Evolutionary conservation across 1,140 invertebrate species (phyloP).

Genomic region (Trachymyrmex cornetzi): DNA sequence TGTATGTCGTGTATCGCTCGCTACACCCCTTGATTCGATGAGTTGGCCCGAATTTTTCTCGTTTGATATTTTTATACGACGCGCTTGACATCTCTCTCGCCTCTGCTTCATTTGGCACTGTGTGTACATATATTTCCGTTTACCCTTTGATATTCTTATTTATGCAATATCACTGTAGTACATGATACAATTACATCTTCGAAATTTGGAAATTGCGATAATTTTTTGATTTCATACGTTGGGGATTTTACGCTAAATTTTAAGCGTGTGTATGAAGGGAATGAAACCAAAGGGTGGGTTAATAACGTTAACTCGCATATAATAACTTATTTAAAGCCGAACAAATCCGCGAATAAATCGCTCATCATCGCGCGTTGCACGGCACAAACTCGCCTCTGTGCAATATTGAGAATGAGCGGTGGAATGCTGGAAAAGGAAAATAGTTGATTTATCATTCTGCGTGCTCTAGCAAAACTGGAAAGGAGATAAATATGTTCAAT

Average conservation of each 20-base stretch:
- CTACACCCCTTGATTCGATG: conserved; percentile 23
- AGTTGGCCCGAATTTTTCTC: conserved; percentile 56
- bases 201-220: not conserved
- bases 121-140: not conserved
- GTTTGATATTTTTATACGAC: conserved; percentile 4
- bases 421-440: conserved; percentile 33
- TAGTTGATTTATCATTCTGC: conserved; percentile 55
- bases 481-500: conserved; percentile 58
- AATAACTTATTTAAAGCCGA: conserved; percentile 47
- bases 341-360: conserved; percentile 57
- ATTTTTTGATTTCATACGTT: not conserved
- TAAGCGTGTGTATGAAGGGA: not conserved
- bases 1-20: not conserved
- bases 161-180: not conserved
- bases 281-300: conserved; percentile 17
- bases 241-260: not conserved
- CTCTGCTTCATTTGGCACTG: not conserved
- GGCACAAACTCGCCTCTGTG: conserved; percentile 17
- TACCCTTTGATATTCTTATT: conserved; percentile 21
- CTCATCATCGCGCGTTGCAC: conserved; percentile 6
- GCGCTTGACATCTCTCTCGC: conserved; percentile 1
- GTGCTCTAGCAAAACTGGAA: conserved; percentile 8
- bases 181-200: not conserved
- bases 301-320: conserved; percentile 19
- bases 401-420: conserved; percentile 47